Conservation (phyloP, 1,140 invertebrate species). For the Drosophila rufa region DNA sequence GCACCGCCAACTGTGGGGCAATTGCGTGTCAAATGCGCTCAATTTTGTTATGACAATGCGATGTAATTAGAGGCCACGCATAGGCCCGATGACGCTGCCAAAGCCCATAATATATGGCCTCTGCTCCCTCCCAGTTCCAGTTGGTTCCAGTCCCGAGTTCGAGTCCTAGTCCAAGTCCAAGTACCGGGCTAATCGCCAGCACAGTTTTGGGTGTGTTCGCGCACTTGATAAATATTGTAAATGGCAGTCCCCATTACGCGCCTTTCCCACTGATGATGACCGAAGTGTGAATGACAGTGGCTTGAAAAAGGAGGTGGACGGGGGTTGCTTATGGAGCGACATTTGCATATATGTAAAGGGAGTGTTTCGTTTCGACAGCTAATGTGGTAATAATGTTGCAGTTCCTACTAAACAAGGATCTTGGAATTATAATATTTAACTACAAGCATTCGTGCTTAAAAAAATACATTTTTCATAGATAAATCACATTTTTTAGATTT, state of each 20-base stretch:
- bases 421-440: too few species aligned
- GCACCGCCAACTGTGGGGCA: slow-evolving; percentile 49
- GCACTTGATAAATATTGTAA: slow-evolving; percentile 56
- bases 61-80: slow-evolving; percentile 80
- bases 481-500: too few species aligned
- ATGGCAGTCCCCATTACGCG: slow-evolving; percentile 38
- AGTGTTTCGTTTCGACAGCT: slow-evolving; percentile 17
- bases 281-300: slow-evolving; percentile 51
- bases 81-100: slow-evolving; percentile 64
- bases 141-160: background rate
- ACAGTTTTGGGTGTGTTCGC: slow-evolving; percentile 41
- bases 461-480: too few species aligned
- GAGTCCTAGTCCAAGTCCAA: background rate
- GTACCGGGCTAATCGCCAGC: slow-evolving; percentile 32
- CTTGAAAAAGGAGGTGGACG: background rate
- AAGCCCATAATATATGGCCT: slow-evolving; percentile 56
- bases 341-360: slow-evolving; percentile 37
- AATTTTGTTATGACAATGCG: slow-evolving; percentile 83
- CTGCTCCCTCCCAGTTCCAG: slow-evolving; percentile 10
- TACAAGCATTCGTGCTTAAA: too few species aligned
- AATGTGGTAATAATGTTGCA: slow-evolving; percentile 13
- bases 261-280: slow-evolving; percentile 33
- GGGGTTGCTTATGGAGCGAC: background rate
- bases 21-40: slow-evolving; percentile 83
- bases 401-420: background rate